Evolutionary conservation across 2,797 vertebrate genomes (phyloP).

Genomic region (Typhlichthys subterraneus): DNA sequence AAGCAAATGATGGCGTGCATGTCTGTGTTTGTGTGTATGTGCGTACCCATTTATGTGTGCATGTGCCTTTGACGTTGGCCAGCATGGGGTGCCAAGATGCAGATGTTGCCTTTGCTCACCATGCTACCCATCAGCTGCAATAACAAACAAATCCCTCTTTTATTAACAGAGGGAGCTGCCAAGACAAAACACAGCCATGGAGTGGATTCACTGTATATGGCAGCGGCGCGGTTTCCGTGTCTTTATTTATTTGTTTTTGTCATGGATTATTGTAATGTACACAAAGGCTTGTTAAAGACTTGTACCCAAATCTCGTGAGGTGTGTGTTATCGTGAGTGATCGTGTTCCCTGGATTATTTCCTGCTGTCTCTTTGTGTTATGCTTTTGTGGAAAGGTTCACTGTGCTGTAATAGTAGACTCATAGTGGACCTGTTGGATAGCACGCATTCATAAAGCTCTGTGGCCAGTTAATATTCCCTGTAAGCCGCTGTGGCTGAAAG

Average conservation of each 20-base stretch:
- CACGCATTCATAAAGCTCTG: constrained; percentile 7
- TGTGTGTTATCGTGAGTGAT: not conserved
- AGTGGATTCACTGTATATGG: constrained; percentile 2
- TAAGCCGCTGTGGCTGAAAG: constrained; percentile 8
- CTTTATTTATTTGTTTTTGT: constrained; percentile 9
- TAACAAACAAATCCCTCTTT: constrained; percentile 47
- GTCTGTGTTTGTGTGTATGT: constrained; percentile 8
- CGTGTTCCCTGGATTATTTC: not conserved
- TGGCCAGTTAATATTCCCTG: constrained; percentile 12
- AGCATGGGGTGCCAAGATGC: constrained; percentile 31
- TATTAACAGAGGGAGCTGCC: constrained; percentile 41
- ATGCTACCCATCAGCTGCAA: constrained; percentile 45
- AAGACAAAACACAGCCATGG: constrained; percentile 20
- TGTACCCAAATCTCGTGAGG: not conserved
- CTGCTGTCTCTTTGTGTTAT: not conserved
- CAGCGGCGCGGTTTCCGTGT: constrained; percentile 1
- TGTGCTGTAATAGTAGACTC: constrained; percentile 20
- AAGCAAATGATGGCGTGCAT: constrained; percentile 8
- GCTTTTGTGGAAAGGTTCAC: constrained; percentile 17
- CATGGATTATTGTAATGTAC: constrained; percentile 1
- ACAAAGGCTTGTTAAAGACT: constrained; percentile 11
- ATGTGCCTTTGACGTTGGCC: constrained; percentile 38
- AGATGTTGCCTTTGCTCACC: constrained; percentile 56
- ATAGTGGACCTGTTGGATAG: constrained; percentile 11
- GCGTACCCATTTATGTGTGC: constrained; percentile 3